Evolutionary conservation across 2,113 vertebrate genomes (phyloP).

Genomic region (Cavia aperea): DNA sequence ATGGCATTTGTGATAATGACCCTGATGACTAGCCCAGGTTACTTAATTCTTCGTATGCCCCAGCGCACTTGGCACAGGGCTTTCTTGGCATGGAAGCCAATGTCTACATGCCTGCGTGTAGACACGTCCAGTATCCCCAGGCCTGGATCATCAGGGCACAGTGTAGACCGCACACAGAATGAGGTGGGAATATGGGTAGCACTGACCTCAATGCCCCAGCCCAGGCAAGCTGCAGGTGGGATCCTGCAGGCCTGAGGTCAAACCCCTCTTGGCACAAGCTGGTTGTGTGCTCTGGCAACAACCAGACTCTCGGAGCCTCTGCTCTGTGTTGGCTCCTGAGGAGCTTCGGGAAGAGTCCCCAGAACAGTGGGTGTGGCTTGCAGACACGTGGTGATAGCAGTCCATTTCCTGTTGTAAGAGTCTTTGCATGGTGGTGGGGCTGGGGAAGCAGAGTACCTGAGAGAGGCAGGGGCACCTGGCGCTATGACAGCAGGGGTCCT

Average conservation of each 20-base stretch:
- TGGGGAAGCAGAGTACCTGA: neutral
- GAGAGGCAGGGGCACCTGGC: accelerated
- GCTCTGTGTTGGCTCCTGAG: neutral
- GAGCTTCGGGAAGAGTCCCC: too few relatives aligned
- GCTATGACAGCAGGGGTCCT: neutral
- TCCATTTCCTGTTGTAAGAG: neutral
- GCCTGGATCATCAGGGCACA: neutral
- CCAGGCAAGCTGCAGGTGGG: neutral
- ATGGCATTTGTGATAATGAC: neutral
- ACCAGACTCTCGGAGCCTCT: neutral
- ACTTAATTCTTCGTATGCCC: neutral
- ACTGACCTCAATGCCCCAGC: accelerated
- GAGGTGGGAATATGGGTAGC: neutral
- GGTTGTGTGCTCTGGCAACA: neutral
- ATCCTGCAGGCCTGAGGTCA: neutral
- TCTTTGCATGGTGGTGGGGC: neutral
- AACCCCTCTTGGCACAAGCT: neutral
- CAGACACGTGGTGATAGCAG: neutral
- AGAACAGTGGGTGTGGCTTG: too few relatives aligned
- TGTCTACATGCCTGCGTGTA: too few relatives aligned
- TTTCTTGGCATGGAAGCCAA: neutral
- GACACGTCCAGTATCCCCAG: neutral
- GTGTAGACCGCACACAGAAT: too few relatives aligned
- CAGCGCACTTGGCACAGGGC: neutral
- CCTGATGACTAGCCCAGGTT: neutral